These are phyloP conservation scores for Sinocyclocheilus anophthalmus DNA, from an alignment of 2,113 vertebrate species.

Conservation along the genomic window DNA sequence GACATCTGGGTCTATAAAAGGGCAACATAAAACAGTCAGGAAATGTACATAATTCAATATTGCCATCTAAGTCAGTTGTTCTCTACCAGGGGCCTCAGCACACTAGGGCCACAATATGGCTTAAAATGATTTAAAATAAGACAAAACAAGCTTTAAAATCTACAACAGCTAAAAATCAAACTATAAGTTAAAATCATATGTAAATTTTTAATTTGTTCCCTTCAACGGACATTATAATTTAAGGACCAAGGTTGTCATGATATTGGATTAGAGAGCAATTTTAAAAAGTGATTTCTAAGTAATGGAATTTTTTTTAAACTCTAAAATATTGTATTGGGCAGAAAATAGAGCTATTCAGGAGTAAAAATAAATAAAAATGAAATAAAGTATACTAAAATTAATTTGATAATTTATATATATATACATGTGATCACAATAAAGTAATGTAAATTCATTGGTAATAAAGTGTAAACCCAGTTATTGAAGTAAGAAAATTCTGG, in stretches of 20 bases:
- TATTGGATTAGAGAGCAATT: background rate
- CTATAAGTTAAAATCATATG: background rate
- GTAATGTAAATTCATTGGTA: no score
- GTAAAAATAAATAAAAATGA: background rate
- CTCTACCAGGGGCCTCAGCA: background rate
- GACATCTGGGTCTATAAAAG: slow-evolving; percentile 72
- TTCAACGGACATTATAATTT: background rate
- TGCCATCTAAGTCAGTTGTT: background rate
- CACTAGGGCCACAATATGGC: background rate
- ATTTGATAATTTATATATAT: no score
- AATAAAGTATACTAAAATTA: no score
- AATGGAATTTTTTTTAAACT: no score
- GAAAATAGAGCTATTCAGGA: background rate
- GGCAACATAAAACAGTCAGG: slow-evolving; percentile 23
- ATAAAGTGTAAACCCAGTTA: background rate
- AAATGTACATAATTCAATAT: background rate
- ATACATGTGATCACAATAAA: no score
- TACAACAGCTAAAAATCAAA: background rate
- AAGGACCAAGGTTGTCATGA: background rate
- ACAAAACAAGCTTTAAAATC: background rate
- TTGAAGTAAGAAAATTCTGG: background rate
- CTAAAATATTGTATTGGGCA: background rate
- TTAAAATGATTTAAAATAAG: background rate
- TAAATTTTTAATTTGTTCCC: background rate
- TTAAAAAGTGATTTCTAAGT: background rate